Evolutionary conservation across 2,888 invertebrate species (phyloP).

Genomic region (Xylota sylvarum): DNA sequence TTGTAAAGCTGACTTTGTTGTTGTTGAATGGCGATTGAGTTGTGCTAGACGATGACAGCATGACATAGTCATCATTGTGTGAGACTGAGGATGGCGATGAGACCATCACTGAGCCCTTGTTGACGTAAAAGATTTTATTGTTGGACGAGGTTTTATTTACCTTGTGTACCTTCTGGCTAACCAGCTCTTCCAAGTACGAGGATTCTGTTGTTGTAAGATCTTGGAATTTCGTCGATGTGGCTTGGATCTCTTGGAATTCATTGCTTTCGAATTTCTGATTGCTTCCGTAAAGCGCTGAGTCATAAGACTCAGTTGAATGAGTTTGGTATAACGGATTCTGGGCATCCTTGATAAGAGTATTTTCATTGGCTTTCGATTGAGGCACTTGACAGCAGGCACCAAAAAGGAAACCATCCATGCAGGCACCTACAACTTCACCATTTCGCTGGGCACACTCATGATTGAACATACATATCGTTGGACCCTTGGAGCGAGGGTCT

Average conservation of each 20-base stretch:
- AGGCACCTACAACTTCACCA: conserved; percentile 94
- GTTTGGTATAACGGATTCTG: conserved; percentile 80
- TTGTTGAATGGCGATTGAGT: conserved; percentile 78
- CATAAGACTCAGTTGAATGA: conserved; percentile 47
- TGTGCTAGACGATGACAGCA: conserved; percentile 82
- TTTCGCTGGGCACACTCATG: conserved; percentile 93
- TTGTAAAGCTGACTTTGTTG: conserved; percentile 80
- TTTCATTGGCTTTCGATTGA: conserved; percentile 84
- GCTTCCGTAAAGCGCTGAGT: conserved; percentile 74
- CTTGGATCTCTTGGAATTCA: conserved; percentile 76
- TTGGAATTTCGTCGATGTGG: conserved; percentile 71
- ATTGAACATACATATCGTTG: conserved; percentile 96
- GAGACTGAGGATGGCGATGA: conserved; percentile 82
- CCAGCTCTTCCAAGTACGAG: conserved; percentile 36
- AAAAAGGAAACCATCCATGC: conserved; percentile 93
- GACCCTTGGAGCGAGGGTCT: conserved; percentile 87
- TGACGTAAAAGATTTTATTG: conserved; percentile 79
- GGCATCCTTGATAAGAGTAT: conserved; percentile 83
- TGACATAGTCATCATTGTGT: conserved; percentile 82
- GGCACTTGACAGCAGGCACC: conserved; percentile 95
- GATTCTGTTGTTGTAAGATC: conserved; percentile 50
- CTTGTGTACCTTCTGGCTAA: conserved; percentile 47
- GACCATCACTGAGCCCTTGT: conserved; percentile 82
- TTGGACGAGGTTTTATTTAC: conserved; percentile 47
- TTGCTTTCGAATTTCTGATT: conserved; percentile 80